A percentile compares a stretch with the other conserved stretches of the same genome.
These are phyloP conservation scores for Myopa testacea DNA, from an alignment of 2,888 invertebrate species.

Conservation along the genomic window DNA sequence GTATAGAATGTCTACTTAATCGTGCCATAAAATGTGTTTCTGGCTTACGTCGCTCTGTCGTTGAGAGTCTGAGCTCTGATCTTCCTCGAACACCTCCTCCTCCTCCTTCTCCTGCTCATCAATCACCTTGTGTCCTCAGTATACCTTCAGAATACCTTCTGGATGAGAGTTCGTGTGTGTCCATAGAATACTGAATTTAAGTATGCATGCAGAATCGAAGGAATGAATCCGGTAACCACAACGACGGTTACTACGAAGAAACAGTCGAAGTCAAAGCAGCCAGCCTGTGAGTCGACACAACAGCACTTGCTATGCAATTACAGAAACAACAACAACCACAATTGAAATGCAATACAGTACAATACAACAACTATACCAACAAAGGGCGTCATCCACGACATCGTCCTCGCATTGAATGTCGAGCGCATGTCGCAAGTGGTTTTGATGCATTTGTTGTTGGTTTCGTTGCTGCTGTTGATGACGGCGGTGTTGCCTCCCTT, in stretches of 20 bases:
- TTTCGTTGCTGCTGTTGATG: slow-evolving; percentile 19
- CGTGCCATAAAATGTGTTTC: slow-evolving; percentile 2
- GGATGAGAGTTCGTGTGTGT: background rate
- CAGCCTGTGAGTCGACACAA: slow-evolving; percentile 17
- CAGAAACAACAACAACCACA: slow-evolving; percentile 27
- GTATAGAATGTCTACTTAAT: background rate
- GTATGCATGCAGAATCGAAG: background rate
- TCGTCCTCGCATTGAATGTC: slow-evolving; percentile 4
- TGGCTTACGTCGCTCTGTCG: background rate
- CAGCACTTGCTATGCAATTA: slow-evolving; percentile 30
- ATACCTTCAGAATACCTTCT: background rate
- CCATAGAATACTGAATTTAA: background rate
- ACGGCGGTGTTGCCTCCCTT: background rate
- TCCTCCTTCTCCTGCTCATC: background rate
- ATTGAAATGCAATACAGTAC: background rate
- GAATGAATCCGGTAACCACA: slow-evolving; percentile 34
- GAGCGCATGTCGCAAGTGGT: slow-evolving; percentile 50
- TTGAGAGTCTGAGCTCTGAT: no score
- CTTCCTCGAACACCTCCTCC: background rate
- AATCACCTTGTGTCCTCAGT: background rate
- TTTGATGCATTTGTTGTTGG: slow-evolving; percentile 15
- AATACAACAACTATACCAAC: background rate
- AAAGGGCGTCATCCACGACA: background rate
- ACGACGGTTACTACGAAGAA: slow-evolving; percentile 41
- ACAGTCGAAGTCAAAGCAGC: slow-evolving; percentile 35